Conservation (phyloP, 2,797 vertebrate species). For the Hyperoplus immaculatus region DNA sequence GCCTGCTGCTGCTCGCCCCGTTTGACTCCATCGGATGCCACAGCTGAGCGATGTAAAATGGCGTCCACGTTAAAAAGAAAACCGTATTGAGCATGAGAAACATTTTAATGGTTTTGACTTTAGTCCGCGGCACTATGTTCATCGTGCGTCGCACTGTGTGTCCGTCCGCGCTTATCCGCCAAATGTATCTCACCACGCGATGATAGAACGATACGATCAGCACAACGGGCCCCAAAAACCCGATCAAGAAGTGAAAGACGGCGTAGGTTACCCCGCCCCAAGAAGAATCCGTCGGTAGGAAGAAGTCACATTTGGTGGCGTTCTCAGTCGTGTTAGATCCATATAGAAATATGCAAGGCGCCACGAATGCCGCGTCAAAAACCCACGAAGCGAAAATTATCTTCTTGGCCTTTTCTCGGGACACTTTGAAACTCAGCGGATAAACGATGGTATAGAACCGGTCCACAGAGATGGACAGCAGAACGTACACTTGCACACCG, state of each 20-base stretch:
- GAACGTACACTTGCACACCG: slow-evolving; percentile 91
- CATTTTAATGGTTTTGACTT: slow-evolving; percentile 99
- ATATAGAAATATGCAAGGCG: slow-evolving; percentile 90
- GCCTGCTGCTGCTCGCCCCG: slow-evolving; percentile 75
- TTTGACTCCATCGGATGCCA: slow-evolving; percentile 89
- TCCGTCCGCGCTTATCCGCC: slow-evolving; percentile 92
- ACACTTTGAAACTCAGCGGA: slow-evolving; percentile 96
- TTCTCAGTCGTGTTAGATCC: slow-evolving; percentile 68
- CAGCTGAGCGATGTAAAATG: slow-evolving; percentile 91
- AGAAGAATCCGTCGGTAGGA: slow-evolving; percentile 82
- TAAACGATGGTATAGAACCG: slow-evolving; percentile 94
- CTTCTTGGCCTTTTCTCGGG: slow-evolving; percentile 94
- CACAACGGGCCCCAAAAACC: slow-evolving; percentile 88
- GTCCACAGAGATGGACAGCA: slow-evolving; percentile 93
- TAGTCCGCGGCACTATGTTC: slow-evolving; percentile 95
- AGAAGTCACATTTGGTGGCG: slow-evolving; percentile 89
- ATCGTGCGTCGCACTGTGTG: slow-evolving; percentile 92
- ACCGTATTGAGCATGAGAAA: slow-evolving; percentile 92
- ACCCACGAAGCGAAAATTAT: slow-evolving; percentile 94
- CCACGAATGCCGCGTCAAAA: slow-evolving; percentile 85
- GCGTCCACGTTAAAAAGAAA: slow-evolving; percentile 93
- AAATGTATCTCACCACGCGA: slow-evolving; percentile 93
- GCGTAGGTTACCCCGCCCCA: slow-evolving; percentile 89
- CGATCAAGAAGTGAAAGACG: slow-evolving; percentile 85
- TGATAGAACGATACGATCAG: slow-evolving; percentile 92